These are phyloP conservation scores for Vidua macroura DNA, from an alignment of 2,113 vertebrate genomes.

Conservation along the genomic window DNA sequence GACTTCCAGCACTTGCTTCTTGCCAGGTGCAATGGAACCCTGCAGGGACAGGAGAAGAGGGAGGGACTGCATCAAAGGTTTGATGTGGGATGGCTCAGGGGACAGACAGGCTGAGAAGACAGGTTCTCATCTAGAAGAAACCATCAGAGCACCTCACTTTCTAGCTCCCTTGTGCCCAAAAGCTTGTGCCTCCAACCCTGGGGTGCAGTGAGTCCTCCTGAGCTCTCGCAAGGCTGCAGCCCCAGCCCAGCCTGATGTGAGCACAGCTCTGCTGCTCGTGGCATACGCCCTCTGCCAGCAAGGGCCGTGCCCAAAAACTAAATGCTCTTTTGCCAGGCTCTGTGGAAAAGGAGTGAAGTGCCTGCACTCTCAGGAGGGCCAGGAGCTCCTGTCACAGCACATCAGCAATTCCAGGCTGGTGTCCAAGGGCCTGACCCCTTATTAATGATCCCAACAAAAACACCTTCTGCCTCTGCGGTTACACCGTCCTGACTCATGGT, in stretches of 20 bases:
- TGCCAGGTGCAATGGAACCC: too few species aligned
- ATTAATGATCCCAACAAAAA: neutral
- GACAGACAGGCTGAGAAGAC: too few species aligned
- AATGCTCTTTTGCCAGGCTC: neutral
- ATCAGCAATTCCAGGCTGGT: neutral
- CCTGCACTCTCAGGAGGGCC: neutral
- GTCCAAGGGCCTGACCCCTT: neutral
- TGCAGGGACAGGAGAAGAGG: too few species aligned
- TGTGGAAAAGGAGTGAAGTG: neutral
- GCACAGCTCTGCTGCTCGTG: neutral
- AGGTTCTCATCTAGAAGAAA: too few species aligned
- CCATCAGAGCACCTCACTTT: too few species aligned
- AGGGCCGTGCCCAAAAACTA: neutral
- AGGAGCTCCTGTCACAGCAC: neutral
- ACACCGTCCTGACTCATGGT: fast-evolving
- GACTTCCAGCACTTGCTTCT: too few species aligned
- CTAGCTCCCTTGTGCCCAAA: too few species aligned
- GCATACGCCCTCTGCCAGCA: neutral
- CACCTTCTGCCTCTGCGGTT: fast-evolving
- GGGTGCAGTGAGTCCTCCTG: too few species aligned
- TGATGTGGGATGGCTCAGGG: too few species aligned
- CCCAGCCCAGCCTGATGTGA: neutral
- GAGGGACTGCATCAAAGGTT: too few species aligned
- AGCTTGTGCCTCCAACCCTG: too few species aligned
- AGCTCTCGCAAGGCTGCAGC: too few species aligned